These are phyloP conservation scores for Cheirogaleus major DNA, from an alignment of 2,797 vertebrate genomes.

Conservation along the genomic window DNA sequence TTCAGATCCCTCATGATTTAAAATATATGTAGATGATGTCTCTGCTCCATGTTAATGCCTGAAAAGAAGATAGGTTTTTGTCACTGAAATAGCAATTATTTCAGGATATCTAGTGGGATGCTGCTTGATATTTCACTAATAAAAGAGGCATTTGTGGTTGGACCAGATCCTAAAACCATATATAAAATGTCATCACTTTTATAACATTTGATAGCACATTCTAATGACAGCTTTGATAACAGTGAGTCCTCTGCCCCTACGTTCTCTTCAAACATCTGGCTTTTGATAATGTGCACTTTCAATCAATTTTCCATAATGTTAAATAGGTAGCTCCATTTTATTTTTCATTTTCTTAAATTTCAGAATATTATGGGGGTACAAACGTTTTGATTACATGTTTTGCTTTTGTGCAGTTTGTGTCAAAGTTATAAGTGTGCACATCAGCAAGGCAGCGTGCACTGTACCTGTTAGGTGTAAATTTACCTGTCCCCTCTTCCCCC, in stretches of 20 bases:
- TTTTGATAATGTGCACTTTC: not conserved
- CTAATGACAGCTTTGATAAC: not conserved
- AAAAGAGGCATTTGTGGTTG: not conserved
- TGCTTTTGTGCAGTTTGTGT: no score
- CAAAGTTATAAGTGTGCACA: no score
- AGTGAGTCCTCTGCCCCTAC: not conserved
- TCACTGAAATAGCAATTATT: not conserved
- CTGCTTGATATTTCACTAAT: not conserved
- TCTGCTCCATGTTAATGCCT: not conserved
- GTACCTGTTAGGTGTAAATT: no score
- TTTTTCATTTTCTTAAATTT: no score
- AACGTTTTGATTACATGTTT: no score
- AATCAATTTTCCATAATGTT: not conserved
- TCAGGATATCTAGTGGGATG: not conserved
- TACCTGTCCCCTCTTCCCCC: no score
- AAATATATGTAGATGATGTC: not conserved
- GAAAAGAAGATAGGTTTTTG: not conserved
- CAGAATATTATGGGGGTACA: no score
- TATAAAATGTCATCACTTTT: not conserved
- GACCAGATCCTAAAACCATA: not conserved
- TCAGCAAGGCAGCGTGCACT: no score
- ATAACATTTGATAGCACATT: not conserved
- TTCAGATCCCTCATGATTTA: not conserved
- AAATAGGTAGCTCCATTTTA: not conserved
- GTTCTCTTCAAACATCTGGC: not conserved